phyloP scores from a whole-genome alignment of 2,113 vertebrate species.

The Hippoglossus stenolepis region DNA sequence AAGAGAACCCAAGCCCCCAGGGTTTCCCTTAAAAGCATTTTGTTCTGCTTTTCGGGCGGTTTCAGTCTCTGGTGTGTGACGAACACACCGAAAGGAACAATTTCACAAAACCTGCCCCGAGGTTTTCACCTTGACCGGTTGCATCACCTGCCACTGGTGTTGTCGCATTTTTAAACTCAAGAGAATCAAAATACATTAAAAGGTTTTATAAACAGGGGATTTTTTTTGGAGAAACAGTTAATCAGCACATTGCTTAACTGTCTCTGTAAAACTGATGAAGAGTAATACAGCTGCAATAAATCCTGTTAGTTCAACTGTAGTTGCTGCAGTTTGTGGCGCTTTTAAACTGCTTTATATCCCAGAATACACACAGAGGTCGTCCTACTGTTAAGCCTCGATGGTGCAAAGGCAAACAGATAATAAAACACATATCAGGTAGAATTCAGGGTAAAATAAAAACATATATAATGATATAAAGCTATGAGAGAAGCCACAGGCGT shows the following conservation, averaged over 20 bases:
- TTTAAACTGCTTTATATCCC: neutral
- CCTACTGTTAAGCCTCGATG: neutral
- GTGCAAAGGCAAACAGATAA: neutral
- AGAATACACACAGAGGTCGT: neutral
- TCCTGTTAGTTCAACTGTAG: neutral
- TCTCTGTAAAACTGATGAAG: neutral
- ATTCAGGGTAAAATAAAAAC: too few relatives aligned
- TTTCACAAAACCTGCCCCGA: neutral
- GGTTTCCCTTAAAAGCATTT: constrained; percentile 66
- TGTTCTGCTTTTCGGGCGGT: constrained; percentile 32
- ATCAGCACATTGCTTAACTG: neutral
- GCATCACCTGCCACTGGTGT: neutral
- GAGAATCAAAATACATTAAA: neutral
- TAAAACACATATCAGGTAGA: neutral
- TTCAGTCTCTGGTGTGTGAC: constrained; percentile 11
- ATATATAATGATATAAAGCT: neutral
- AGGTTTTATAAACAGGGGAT: neutral
- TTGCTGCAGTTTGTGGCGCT: neutral
- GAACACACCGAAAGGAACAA: neutral
- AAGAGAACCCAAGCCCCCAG: constrained; percentile 31
- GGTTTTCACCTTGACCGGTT: neutral
- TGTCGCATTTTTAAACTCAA: neutral
- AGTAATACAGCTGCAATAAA: neutral
- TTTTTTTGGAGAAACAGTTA: neutral
- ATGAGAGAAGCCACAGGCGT: neutral